Evolutionary conservation across 2,888 invertebrate genomes (phyloP).

Genomic region (Agonopterix alstromeriana): DNA sequence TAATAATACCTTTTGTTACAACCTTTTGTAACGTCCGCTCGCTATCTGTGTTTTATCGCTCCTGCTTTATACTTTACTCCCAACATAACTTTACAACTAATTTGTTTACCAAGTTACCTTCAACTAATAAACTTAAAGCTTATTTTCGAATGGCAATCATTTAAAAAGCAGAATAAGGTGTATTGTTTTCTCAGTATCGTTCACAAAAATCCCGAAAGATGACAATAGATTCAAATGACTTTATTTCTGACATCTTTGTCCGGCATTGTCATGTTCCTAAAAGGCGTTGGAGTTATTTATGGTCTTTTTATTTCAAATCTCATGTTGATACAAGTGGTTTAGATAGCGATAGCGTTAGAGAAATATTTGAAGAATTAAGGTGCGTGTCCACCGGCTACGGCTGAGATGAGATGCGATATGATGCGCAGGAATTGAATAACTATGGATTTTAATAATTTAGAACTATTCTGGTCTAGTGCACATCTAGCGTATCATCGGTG

Average conservation of each 20-base stretch:
- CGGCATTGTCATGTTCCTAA: constrained; percentile 39
- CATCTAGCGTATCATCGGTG: too few relatives aligned
- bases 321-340: constrained; percentile 59
- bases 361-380: constrained; percentile 38
- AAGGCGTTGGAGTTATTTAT: constrained; percentile 55
- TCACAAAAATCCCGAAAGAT: constrained; percentile 39
- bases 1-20: constrained; percentile 61
- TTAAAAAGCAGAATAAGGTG: constrained; percentile 11
- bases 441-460: too few relatives aligned
- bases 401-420: too few relatives aligned
- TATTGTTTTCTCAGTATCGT: constrained; percentile 28
- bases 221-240: constrained; percentile 72
- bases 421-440: too few relatives aligned
- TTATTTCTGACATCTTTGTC: constrained; percentile 57
- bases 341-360: constrained; percentile 32
- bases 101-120: constrained; percentile 10
- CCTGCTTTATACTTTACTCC: constrained; percentile 41
- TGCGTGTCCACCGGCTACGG: too few relatives aligned
- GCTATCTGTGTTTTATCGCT: constrained; percentile 64
- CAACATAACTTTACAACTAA: constrained; percentile 14
- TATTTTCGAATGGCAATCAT: constrained; percentile 14
- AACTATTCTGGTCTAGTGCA: too few relatives aligned
- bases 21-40: constrained; percentile 49
- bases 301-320: constrained; percentile 32
- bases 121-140: constrained; percentile 19